phyloP scores from a whole-genome alignment of 2,888 invertebrate genomes.

The Sinhomidia bicolor region DNA sequence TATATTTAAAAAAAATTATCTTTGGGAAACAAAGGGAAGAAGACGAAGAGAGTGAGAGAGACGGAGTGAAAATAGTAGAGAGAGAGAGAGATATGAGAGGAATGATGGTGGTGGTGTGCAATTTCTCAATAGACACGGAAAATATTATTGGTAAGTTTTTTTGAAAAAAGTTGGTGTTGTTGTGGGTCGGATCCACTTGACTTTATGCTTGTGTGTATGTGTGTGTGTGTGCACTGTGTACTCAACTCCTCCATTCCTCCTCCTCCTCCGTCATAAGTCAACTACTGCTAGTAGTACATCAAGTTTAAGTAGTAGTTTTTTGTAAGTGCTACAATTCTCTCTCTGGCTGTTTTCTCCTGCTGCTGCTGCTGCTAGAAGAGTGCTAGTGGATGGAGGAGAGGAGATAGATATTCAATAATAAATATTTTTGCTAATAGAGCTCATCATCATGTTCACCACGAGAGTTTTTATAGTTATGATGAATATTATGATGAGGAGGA shows the following conservation, averaged over 20 bases:
- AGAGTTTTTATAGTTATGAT: slow-evolving; percentile 6
- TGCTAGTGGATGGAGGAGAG: background rate
- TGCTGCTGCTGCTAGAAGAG: background rate
- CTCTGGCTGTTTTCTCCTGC: background rate
- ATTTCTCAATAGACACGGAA: background rate
- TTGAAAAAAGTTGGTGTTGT: background rate
- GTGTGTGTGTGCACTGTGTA: background rate
- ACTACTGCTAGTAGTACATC: background rate
- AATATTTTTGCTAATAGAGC: background rate
- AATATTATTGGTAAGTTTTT: background rate
- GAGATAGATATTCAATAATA: background rate
- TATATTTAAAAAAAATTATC: background rate
- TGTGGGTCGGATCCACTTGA: too few relatives aligned
- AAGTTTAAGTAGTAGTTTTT: background rate
- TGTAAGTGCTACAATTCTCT: background rate
- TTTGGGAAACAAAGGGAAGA: background rate
- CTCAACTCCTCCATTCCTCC: background rate
- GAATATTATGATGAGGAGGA: slow-evolving; percentile 1
- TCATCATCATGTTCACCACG: background rate
- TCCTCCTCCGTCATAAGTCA: background rate
- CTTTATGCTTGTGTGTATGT: background rate
- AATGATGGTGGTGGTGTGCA: background rate
- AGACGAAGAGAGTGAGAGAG: background rate
- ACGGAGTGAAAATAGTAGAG: background rate
- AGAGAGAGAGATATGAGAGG: background rate